Conservation (phyloP, 2,797 vertebrate species). For the Ispidina lecontei region DNA sequence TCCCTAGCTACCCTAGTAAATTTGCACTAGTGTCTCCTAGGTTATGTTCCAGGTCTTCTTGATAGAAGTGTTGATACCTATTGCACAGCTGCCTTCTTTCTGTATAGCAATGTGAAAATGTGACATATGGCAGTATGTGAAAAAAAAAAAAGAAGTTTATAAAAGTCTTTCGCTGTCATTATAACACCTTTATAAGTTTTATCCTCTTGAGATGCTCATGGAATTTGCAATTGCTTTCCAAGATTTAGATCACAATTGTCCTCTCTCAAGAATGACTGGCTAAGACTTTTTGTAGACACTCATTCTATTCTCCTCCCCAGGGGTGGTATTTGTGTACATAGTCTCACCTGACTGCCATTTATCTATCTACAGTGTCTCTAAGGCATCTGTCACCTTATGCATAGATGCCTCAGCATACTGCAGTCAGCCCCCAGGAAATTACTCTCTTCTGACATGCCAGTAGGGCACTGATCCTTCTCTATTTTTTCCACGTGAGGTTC, state of each 20-base stretch:
- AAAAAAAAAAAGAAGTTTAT: neutral
- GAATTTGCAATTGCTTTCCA: neutral
- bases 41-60: neutral
- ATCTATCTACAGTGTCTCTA: conserved; percentile 5
- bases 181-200: neutral
- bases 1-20: neutral
- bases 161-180: neutral
- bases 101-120: neutral
- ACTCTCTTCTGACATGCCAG: neutral
- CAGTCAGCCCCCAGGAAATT: neutral
- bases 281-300: neutral
- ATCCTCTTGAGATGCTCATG: neutral
- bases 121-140: neutral
- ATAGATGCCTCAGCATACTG: neutral
- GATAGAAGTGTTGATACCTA: neutral
- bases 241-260: neutral
- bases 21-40: neutral
- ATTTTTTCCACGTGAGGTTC: neutral
- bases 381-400: neutral
- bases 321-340: neutral
- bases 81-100: neutral
- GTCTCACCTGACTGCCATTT: conserved; percentile 42
- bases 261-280: neutral
- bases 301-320: neutral
- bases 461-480: neutral